Conservation (phyloP, 2,113 vertebrate species). For the Aviceda subcristata region DNA sequence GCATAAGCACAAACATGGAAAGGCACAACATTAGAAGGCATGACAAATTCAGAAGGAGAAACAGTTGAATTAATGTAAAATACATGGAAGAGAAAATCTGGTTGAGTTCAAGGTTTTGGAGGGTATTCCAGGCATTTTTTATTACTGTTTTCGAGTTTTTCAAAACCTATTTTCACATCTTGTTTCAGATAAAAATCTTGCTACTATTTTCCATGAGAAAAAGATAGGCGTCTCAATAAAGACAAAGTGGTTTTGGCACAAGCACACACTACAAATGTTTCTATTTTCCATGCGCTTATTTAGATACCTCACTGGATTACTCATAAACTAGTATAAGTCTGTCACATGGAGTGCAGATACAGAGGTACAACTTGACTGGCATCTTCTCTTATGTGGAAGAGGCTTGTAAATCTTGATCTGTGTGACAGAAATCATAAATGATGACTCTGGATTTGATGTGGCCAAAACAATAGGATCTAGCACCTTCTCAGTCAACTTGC, state of each 20-base stretch:
- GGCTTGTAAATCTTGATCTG: not conserved
- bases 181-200: not conserved
- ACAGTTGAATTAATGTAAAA: not conserved
- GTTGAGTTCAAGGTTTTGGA: not conserved
- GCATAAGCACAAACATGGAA: not conserved
- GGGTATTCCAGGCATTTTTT: not conserved
- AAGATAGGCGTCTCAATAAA: not conserved
- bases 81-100: not conserved
- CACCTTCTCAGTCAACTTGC: not conserved
- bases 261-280: not conserved
- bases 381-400: not conserved
- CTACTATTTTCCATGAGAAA: not conserved
- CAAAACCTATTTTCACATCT: not conserved
- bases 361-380: not conserved
- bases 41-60: not conserved
- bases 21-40: not conserved
- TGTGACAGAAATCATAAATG: not conserved
- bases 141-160: not conserved
- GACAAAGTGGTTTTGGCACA: not conserved
- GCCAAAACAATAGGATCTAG: not conserved
- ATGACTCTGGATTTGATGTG: not conserved
- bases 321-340: not conserved
- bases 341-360: not conserved
- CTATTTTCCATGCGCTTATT: not conserved
- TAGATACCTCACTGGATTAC: not conserved